Evolutionary conservation across 2,113 vertebrate genomes (phyloP), one percentile per base, ranked within the genome.

Genomic region (Glaucomys volans): DNA sequence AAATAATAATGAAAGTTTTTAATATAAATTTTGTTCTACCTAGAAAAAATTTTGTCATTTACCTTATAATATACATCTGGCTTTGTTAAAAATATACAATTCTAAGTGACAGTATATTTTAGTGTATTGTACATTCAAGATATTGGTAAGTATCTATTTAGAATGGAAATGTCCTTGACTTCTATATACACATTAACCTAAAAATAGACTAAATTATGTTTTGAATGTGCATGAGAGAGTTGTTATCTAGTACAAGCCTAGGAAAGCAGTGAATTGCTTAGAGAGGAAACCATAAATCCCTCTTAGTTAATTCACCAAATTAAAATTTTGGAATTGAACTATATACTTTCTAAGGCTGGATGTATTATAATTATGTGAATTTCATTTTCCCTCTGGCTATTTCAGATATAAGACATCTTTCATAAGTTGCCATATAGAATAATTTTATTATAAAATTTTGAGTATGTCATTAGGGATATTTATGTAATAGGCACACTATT

Each of bases 1-100:
- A 95, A 94, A 84, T 84, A 67, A 67, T 50, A 89, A 74, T 81
- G 59, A 95, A 76, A 62, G 17, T 74, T 10, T 85, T 95, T 93
- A 66, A 81, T 4, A 40, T 81, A 8, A 94, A 74, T 66, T 2
- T 94, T 88, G 90, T 82, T 95, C 30, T 5, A 54, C 90, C 28
- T 81, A 88, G n/a, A 76, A 1, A 67, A 92, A 95, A 72, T 76
- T 42, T 5, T 93, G 22, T 2, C 6, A 59, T 95, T 87, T 87
- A 77, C 54, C 79, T 75, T 87, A 69, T 74, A 3, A 52, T 42
- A 52, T 64, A 90, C 79, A 92, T 62, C 24, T 95, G 59, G 40
- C 47, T 89, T 83, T 93, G 30, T 66, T 71, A 80, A 95, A 76
- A 54, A 83, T 79, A 64, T 69, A 67, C 91, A 95, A 52, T 90